Conservation (phyloP, 2,888 invertebrate genomes). For the Cryptosula pallasiana region DNA sequence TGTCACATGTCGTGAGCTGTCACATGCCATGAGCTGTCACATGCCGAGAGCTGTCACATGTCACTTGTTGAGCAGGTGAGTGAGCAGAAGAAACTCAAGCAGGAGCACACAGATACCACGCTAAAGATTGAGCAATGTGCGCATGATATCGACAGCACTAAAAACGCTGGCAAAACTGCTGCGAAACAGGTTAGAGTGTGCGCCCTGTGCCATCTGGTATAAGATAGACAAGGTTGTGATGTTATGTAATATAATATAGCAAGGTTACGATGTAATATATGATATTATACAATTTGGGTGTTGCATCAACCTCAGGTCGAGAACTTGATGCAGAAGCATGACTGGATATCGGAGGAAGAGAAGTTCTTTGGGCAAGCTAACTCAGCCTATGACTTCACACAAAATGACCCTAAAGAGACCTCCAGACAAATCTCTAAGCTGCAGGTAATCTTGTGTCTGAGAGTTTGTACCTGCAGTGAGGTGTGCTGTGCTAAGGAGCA, state of each 20-base stretch:
- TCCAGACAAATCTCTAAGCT: conserved; percentile 63
- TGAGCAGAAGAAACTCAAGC: conserved; percentile 39
- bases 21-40: no score
- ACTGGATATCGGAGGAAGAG: conserved; percentile 74
- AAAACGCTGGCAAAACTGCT: conserved; percentile 61
- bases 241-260: no score
- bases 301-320: conserved; percentile 49
- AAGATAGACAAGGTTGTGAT: no score
- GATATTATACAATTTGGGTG: no score
- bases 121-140: conserved; percentile 54
- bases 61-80: conserved; percentile 31
- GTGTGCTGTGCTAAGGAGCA: no score
- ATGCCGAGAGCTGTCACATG: no score
- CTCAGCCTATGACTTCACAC: conserved; percentile 54
- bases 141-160: conserved; percentile 52
- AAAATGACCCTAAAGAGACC: conserved; percentile 64
- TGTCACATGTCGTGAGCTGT: no score
- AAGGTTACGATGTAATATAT: no score
- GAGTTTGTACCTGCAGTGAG: no score
- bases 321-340: conserved; percentile 40
- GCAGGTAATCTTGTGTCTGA: no score
- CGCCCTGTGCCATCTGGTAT: no score
- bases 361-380: conserved; percentile 66
- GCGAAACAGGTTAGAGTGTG: conserved; percentile 60
- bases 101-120: conserved; percentile 39